Evolutionary conservation across 1,140 invertebrate species (phyloP).

Genomic region (Hestina assimilis): DNA sequence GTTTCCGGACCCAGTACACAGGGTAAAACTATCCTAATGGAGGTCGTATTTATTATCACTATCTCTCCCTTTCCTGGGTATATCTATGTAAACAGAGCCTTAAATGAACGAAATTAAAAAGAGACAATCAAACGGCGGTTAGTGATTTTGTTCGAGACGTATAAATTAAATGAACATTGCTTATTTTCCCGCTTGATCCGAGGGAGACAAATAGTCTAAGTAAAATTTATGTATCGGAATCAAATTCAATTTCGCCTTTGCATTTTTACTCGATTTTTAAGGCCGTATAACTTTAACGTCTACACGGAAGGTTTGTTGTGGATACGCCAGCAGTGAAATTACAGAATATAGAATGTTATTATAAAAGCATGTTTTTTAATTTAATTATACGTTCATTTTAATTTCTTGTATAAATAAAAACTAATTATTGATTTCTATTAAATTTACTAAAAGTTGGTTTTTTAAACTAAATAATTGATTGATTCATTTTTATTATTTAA

Average conservation of each 20-base stretch:
- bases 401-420: background rate
- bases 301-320: slow-evolving; percentile 35
- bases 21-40: too few species aligned
- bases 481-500: too few species aligned
- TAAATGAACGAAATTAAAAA: slow-evolving; percentile 21
- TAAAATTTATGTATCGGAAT: slow-evolving; percentile 77
- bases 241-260: slow-evolving; percentile 76
- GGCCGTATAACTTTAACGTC: slow-evolving; percentile 50
- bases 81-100: too few species aligned
- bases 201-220: slow-evolving; percentile 74
- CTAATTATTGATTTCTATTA: background rate
- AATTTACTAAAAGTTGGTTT: too few species aligned
- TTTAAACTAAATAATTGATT: background rate
- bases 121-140: slow-evolving; percentile 60
- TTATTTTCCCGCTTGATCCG: slow-evolving; percentile 69
- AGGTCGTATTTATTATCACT: too few species aligned
- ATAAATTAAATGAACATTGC: slow-evolving; percentile 73
- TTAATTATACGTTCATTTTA: background rate
- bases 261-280: slow-evolving; percentile 72
- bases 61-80: too few species aligned
- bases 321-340: slow-evolving; percentile 30
- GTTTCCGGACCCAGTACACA: too few species aligned
- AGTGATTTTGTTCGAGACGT: slow-evolving; percentile 53
- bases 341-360: background rate
- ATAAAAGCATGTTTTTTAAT: too few species aligned